Base-by-base conservation (phyloP, 2,797 vertebrate species). In the Protonibea diacanthus region DNA sequence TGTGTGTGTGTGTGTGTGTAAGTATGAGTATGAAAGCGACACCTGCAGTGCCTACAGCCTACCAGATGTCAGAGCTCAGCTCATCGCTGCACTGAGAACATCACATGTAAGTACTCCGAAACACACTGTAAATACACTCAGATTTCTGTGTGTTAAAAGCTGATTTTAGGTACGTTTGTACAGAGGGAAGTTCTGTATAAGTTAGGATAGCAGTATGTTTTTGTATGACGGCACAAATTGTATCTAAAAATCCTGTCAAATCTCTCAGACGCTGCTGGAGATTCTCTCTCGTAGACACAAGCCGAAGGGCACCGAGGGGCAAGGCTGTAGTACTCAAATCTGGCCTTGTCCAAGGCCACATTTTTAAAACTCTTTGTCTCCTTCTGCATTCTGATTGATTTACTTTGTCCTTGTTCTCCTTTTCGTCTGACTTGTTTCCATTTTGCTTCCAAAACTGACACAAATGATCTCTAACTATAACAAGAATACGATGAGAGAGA, bases 11-110 rank as follows among this genome's bases (percentile, higher is more conserved):
- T 59, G 63, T 9, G 55, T 29, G 75, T 29, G 79, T 58, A 69
- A 51, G 44, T 44, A 62, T 15, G 58, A 6, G 59, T 38, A 23
- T 45, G 59, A 82, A 47, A 53, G 72, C 80, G 55, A 60, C 78
- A 81, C 60, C 53, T 87, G 80, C 84, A 83, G 33, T 56, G 76
- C 53, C 14, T 64, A 51, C 79, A 78, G 47, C 20, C 74, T n/a
- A 68, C 69, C 76, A 85, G 89, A 88, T 90, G 88, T 92, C 91
- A 93, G 76, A 92, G 64, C 83, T 83, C 78, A 80, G 79, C 75
- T 71, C 83, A 80, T 80, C 62, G 74, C 86, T 55, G 62, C 76
- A 47, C 85, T 78, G 91, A 91, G n/a, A 82, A 79, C 91, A 89
- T 88, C 92, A 59, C 73, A 83, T 63, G 92, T 93, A 70, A 93